Evolutionary conservation across 2,888 invertebrate genomes (phyloP), one percentile per base, ranked within the genome.

Genomic region (Tachina grossa): DNA sequence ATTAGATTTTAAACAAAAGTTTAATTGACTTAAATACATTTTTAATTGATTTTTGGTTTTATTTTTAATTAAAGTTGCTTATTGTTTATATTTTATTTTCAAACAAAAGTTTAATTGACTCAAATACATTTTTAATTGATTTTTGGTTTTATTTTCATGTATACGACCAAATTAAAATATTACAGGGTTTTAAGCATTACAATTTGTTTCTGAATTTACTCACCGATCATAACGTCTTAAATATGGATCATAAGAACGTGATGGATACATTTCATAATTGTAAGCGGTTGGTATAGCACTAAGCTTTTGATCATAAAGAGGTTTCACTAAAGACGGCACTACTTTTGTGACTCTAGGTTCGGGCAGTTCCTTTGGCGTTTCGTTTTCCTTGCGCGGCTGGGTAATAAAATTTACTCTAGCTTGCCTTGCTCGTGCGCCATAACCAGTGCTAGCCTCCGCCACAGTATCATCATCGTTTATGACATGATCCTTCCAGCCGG

Each of bases 371-470:
- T 89, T 88, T 0, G 84, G 79, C 8, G 85, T 78, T 31, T 88
- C 88, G 13, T 86, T 87, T 9, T 87, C 88, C 65, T 90, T 91
- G 43, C 94, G 94, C 86, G 94, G 94, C 89, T 95, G 95, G 0
- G 95, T 95, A 14, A 95, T 94, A 88, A 95, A 95, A 90, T 95
- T 95, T 1, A 95, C 95, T 88, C 95, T 91, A 0, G 95, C 95
- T 92, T 95, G 95, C 88, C 95, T 92, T 5, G 94, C 93, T 89
- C 93, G 94, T 39, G 87, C 82, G 6, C 94, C 93, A 2, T 94
- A 92, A 80, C 94, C 94, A 4, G 93, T 93, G 9, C 94, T 93
- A 0, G 94, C 93, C 45, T 94, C 94, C 0, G 94, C 93, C 4
- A 94, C 91, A 14, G 93, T 93, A 59, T 93, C 92, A 39, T 92